Percentiles rank a stretch among this genome's conserved stretches.
These are phyloP conservation scores for Antennarius maculatus DNA, from an alignment of 2,797 vertebrate genomes.

Conservation along the genomic window DNA sequence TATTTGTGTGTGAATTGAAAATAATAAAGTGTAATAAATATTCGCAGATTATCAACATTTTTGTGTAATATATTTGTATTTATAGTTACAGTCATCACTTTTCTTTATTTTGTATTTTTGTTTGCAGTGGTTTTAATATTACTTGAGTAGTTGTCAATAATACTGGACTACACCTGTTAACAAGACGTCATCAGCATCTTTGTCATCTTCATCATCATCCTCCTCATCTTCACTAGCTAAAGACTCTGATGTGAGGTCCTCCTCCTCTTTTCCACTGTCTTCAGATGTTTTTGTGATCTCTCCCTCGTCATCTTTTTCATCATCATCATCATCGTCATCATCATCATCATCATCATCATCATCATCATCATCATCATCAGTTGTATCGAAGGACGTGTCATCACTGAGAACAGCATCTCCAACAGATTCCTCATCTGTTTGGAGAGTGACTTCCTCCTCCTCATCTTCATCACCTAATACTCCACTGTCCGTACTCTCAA, in stretches of 20 bases:
- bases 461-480: constrained; percentile 68
- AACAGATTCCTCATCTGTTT: constrained; percentile 46
- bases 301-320: constrained; percentile 31
- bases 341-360: constrained; percentile 44
- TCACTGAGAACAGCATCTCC: constrained; percentile 39
- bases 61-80: no score
- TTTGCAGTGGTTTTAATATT: no score
- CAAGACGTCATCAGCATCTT: constrained; percentile 30
- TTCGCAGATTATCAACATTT: no score
- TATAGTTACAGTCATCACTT: no score
- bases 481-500: constrained; percentile 62
- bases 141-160: not conserved
- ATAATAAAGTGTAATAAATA: no score
- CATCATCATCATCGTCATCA: constrained; percentile 40
- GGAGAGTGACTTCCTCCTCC: constrained; percentile 24
- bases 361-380: constrained; percentile 10
- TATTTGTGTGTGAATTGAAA: no score
- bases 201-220: not conserved
- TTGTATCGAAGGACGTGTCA: constrained; percentile 42
- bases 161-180: constrained; percentile 54
- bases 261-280: constrained; percentile 20
- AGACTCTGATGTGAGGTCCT: constrained; percentile 13
- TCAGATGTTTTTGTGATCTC: not conserved
- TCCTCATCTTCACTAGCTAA: constrained; percentile 33
- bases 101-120: no score